phyloP scores from a whole-genome alignment of 2,797 vertebrate species.

The Urophycis tenuis region DNA sequence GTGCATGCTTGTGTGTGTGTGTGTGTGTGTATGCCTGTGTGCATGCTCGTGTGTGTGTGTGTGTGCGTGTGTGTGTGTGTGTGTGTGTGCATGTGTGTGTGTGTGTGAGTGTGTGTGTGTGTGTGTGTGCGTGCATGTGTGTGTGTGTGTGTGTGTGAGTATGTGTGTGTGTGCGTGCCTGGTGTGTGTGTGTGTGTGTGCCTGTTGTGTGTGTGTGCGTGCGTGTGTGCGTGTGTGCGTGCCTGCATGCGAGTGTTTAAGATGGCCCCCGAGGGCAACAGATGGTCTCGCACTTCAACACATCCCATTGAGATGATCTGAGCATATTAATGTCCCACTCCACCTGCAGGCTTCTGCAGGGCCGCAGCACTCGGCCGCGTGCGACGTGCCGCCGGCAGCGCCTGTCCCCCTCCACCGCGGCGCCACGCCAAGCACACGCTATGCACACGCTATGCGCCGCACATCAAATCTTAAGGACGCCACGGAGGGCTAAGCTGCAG shows the following conservation, averaged over 20 bases:
- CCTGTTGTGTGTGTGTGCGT: not conserved
- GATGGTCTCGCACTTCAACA: not conserved
- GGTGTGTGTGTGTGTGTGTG: not conserved
- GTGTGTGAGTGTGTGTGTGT: not conserved
- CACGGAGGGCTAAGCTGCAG: no score
- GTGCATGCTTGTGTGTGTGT: not conserved
- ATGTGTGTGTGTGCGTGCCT: not conserved
- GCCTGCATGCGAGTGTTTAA: conserved; percentile 3
- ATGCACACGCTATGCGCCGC: no score
- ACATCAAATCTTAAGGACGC: not conserved
- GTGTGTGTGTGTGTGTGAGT: not conserved
- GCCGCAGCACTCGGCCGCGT: not conserved
- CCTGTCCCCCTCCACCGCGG: no score
- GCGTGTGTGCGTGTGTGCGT: not conserved
- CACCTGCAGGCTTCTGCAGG: not conserved
- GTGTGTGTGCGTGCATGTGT: not conserved
- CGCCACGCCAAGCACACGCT: no score
- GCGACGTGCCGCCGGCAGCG: no score
- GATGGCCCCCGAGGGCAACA: not conserved
- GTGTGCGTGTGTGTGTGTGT: not conserved
- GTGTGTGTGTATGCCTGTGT: conserved; percentile 1
- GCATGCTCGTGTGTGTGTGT: conserved; percentile 2
- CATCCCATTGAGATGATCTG: not conserved
- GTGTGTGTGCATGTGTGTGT: not conserved
- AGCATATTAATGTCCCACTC: not conserved